Evolutionary conservation across 2,797 vertebrate genomes (phyloP).

Genomic region (Chloroceryle inda): DNA sequence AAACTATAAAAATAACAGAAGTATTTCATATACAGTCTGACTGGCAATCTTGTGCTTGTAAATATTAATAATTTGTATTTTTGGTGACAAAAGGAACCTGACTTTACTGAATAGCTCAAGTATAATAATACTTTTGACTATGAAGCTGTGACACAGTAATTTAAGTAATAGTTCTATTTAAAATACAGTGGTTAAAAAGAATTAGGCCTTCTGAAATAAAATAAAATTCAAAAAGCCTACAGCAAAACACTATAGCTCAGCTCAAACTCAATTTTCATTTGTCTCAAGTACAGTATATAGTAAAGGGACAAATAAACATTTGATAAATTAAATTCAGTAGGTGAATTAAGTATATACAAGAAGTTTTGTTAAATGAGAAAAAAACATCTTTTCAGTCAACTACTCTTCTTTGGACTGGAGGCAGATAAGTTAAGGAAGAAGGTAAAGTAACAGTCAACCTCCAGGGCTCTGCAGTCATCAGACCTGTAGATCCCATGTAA

Average conservation of each 20-base stretch:
- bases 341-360: background rate
- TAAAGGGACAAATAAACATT: background rate
- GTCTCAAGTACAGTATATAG: background rate
- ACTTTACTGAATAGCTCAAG: background rate
- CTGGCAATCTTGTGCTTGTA: background rate
- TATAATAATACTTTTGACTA: background rate
- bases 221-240: background rate
- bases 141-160: background rate
- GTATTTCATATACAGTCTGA: background rate
- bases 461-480: rapidly evolving
- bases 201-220: background rate
- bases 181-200: background rate
- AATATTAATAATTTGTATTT: background rate
- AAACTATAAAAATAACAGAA: background rate
- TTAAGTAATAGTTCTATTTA: background rate
- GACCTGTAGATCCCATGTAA: background rate
- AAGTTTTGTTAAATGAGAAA: background rate
- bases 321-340: background rate
- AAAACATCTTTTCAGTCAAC: background rate
- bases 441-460: background rate
- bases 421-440: background rate
- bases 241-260: background rate
- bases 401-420: background rate
- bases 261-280: background rate
- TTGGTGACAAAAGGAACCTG: background rate